These are phyloP conservation scores for Drosophila sp. DNA, from an alignment of 1,140 invertebrate genomes.

Conservation along the genomic window DNA sequence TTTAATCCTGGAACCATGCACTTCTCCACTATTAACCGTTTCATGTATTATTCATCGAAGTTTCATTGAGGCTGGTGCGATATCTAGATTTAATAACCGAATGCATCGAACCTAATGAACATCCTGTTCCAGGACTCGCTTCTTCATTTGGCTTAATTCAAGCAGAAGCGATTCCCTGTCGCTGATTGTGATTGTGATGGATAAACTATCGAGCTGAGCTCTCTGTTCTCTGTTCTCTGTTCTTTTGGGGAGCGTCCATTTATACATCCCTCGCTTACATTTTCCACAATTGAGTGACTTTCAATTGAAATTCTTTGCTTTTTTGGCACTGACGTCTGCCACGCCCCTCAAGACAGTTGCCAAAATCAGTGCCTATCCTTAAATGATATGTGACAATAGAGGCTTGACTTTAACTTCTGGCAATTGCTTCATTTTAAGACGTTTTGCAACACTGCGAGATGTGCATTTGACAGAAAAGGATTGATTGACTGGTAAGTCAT, in stretches of 20 bases:
- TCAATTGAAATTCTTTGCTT: slow-evolving; percentile 73
- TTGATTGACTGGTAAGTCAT: not conserved
- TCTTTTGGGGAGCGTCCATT: not conserved
- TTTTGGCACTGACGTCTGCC: slow-evolving; percentile 55
- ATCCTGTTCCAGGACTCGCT: slow-evolving; percentile 58
- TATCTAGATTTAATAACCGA: slow-evolving; percentile 78
- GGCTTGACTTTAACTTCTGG: slow-evolving; percentile 3
- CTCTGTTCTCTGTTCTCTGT: not conserved
- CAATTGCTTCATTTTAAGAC: not conserved
- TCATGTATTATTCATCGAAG: slow-evolving; percentile 76
- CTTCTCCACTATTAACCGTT: slow-evolving; percentile 54
- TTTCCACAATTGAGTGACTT: slow-evolving; percentile 69
- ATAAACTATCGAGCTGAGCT: slow-evolving; percentile 64
- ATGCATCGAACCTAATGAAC: slow-evolving; percentile 80
- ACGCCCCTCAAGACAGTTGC: slow-evolving; percentile 54
- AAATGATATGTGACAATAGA: slow-evolving; percentile 26
- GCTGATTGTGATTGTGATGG: slow-evolving; percentile 82
- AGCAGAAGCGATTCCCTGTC: slow-evolving; percentile 75
- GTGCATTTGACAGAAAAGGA: slow-evolving; percentile 5
- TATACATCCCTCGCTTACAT: slow-evolving; percentile 6
- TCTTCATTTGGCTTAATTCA: slow-evolving; percentile 61
- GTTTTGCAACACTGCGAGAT: slow-evolving; percentile 11
- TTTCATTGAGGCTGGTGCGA: slow-evolving; percentile 13
- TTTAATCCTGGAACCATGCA: slow-evolving; percentile 67
- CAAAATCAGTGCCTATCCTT: slow-evolving; percentile 43